Base-by-base conservation (phyloP, 1,140 invertebrate species). In the Ptiloglossa arizonensis region DNA sequence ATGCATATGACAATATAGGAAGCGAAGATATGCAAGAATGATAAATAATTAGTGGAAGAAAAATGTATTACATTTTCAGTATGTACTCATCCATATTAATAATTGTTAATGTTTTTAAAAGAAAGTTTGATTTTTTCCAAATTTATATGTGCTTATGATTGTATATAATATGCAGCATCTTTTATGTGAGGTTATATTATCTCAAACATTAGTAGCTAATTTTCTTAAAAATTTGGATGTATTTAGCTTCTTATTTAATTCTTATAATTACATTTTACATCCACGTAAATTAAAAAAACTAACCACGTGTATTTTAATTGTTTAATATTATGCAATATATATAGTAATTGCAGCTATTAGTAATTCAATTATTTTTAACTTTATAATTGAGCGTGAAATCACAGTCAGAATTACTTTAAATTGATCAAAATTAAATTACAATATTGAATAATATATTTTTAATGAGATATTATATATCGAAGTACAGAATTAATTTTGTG, bases 321-420 rank as follows among this genome's bases (percentile, higher is more conserved):
- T 76, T 76, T 76, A 29, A 76, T 69, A 59, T 76, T 76, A 69
- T 59, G 64, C 73, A 76, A 76, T 76, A 59, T 69, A 48, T 69
- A 56, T 57, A 76, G 24, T 13, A 46, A 29, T 69, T 22, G 32
- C 19, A 27, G 57, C 41, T 52, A 76, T 69, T 64, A 76, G 73
- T 76, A 60, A 69, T 50, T 76, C 64, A 60, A 60, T 69, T 76
- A 76, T 76, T 76, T 69, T 59, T 76, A 76, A 76, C 54, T 67
- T 11, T 38, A 69, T 62, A 69, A 48, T 59, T 15, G 32, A 50
- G 6, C 2, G 17, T 6, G 41, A 57, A 44, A 60, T 11, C 19
- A 11, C 22, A 59, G 19, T 50, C n/a, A 15, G 24, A 35, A 35
- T 60, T 41, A 13, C 41, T 63, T 63, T 11, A 38, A 54, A 44